Evolutionary conservation across 1,140 invertebrate genomes (phyloP), one percentile per base, ranked within the genome.

Genomic region (Rhopalosiphum maidis): DNA sequence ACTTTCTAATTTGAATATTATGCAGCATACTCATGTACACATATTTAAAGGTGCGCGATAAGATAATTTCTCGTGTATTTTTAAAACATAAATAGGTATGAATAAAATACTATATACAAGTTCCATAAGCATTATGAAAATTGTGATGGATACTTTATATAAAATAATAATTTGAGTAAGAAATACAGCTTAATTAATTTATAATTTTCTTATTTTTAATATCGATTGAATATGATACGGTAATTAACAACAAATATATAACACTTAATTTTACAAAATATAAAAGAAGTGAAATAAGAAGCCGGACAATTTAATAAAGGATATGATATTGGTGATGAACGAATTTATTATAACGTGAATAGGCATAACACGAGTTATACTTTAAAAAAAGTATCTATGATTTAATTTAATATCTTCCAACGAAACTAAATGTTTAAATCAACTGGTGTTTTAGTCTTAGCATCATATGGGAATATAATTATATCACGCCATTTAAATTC

Each of bases 1-100:
- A 87, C 46, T 87, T 87, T 87, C 83, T 86, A 86, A 86, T 86
- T 87, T 87, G 18, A 87, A 87, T 48, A 46, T 18, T 87, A 87
- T 6, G 18, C 86, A n/a, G 46, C 30, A n/a, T 11, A 21, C 30
- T 48, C 11, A 21, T 48, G 48, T 87, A 87, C 1, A 21, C 30
- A 41, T 48, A 87, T 7, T 5, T n/a, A 48, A 77, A 77, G 60
- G 60, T 77, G 60, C 5, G 15, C 15, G 23, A 77, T 77, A 77
- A 77, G 46, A 87, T 48, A 35, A 87, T 87, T 87, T 77, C 11
- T 77, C 30, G 15, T 77, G 15, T n/a, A 77, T 77, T 77, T 77
- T 77, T 77, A 77, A 18, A 68, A 77, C n/a, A 77, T n/a, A 86
- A 86, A 86, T 25, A 46, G 41, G 41, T 86, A 86, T 43, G 41